Evolutionary conservation across 2,113 vertebrate genomes (phyloP).

Genomic region (Semnornis frantzii): DNA sequence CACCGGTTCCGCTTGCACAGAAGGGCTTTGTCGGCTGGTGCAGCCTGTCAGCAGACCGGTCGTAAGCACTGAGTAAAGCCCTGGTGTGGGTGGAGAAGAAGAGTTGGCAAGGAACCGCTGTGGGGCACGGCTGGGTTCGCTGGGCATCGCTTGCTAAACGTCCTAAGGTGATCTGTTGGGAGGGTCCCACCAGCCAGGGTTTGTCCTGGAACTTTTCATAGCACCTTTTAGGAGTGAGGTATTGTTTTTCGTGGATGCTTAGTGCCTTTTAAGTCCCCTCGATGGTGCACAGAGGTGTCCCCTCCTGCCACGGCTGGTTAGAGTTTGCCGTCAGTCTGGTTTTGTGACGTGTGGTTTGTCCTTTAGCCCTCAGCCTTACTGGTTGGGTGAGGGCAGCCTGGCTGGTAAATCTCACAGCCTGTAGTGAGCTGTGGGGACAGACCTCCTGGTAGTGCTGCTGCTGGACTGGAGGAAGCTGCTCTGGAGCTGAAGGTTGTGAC

Average conservation of each 20-base stretch:
- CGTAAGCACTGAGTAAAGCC: accelerated
- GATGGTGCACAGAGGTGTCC: accelerated
- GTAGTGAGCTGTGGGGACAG: not conserved
- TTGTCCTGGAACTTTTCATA: not conserved
- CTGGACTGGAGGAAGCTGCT: not conserved
- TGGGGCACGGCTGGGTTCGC: not conserved
- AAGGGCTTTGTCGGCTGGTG: not conserved
- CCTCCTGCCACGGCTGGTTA: accelerated
- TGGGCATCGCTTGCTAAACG: accelerated
- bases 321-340: not conserved
- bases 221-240: not conserved
- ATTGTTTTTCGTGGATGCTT: too few species aligned
- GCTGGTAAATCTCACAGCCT: not conserved
- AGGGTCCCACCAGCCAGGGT: not conserved
- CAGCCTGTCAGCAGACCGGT: not conserved
- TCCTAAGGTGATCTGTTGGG: accelerated
- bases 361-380: not conserved
- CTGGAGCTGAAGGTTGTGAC: not conserved
- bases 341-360: not conserved
- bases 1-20: not conserved
- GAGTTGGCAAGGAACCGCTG: not conserved
- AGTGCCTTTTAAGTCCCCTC: accelerated
- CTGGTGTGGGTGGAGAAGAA: not conserved
- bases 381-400: not conserved
- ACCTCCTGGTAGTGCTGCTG: not conserved